These are phyloP conservation scores for Prenolepis imparis DNA, from an alignment of 2,888 invertebrate genomes.

Conservation along the genomic window DNA sequence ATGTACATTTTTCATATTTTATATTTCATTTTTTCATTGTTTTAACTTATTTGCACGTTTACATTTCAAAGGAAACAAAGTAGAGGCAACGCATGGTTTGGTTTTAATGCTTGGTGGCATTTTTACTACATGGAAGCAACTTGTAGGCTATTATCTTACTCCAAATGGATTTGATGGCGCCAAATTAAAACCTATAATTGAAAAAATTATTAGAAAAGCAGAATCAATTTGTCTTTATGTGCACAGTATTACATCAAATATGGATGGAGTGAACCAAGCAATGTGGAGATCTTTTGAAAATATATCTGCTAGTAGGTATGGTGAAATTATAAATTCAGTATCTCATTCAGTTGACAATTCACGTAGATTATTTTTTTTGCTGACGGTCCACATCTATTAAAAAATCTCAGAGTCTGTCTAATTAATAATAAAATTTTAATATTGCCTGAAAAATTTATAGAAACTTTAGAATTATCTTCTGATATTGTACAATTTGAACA, in stretches of 20 bases:
- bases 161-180: too few relatives aligned
- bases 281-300: conserved; percentile 55
- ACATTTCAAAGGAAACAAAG: too few relatives aligned
- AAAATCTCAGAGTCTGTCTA: conserved; percentile 14
- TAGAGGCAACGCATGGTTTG: too few relatives aligned
- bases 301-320: conserved; percentile 20
- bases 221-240: conserved; percentile 47
- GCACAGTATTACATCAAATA: conserved; percentile 51
- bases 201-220: conserved; percentile 13
- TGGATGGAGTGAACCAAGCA: conserved; percentile 56
- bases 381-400: conserved; percentile 28
- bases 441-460: conserved; percentile 9
- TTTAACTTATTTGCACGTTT: too few relatives aligned
- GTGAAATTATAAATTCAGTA: conserved; percentile 15
- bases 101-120: too few relatives aligned
- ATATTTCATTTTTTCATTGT: too few relatives aligned
- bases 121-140: too few relatives aligned
- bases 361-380: conserved; percentile 30
- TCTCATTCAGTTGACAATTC: conserved; percentile 30
- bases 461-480: conserved; percentile 22
- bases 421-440: conserved; percentile 35
- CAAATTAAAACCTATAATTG: too few relatives aligned
- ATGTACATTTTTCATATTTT: too few relatives aligned
- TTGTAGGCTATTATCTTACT: too few relatives aligned
- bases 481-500: conserved; percentile 33